Base-by-base conservation (phyloP, 2,888 invertebrate species). In the Reticulitermes lucifugus region DNA sequence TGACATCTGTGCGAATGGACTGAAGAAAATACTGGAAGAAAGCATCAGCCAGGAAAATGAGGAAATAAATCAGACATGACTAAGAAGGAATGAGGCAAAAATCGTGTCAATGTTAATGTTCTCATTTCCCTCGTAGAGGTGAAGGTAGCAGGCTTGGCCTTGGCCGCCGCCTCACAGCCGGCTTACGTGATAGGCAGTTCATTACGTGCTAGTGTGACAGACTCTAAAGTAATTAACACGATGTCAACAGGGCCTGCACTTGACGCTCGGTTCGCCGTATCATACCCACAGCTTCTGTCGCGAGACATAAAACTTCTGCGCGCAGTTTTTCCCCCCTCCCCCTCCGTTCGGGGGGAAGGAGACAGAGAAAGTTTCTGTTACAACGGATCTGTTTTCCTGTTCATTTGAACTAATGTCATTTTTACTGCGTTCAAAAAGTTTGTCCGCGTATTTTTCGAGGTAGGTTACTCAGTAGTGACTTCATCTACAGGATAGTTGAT, bases 141-240 rank as follows among this genome's bases (percentile, higher is more conserved):
- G 65, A n/a, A 81, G 35, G 60, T 35, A 35, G 35, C 18, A 2
- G 18, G n/a, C 25, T 1, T 79, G 79, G 43, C 43, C 22, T 77
- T 60, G 21, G 18, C 46, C n/a, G 43, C 77, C 79, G 6, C 22
- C 55, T 25, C n/a, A n/a, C 51, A 79, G 81, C 70, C 21, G 29
- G 25, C 70, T 70, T n/a, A 29, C 43, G 81, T 81, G 81, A 81
- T 60, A 81, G 81, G 65, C 79, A 81, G 80, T 65, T 81, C 81
- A 81, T 81, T 81, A 81, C 81, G 65, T 43, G 81, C 79, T 46
- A 10, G 81, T 81, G 70, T 65, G 70, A 46, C 70, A 70, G 81
- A n/a, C 59, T 70, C 81, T 35, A 79, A 35, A 51, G 81, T 81
- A 81, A 81, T 81, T 81, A 81, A 81, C 81, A 81, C 81, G 60